Evolutionary conservation across 2,888 invertebrate species (phyloP).

Genomic region (Phragmatobia fuliginosa): DNA sequence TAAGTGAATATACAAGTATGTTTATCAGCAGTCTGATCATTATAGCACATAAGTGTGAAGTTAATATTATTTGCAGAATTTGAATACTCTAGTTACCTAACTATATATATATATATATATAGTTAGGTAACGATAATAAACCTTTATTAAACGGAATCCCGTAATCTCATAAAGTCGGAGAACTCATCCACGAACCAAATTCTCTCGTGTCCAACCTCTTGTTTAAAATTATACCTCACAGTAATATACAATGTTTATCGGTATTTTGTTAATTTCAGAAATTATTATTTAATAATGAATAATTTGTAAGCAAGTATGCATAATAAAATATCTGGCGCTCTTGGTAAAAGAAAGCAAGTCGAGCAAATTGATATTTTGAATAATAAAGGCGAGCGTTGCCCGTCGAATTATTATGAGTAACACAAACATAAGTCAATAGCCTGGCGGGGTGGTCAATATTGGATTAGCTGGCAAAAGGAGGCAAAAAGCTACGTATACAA

Average conservation of each 20-base stretch:
- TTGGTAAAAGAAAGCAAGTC: slow-evolving; percentile 74
- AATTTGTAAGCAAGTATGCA: slow-evolving; percentile 50
- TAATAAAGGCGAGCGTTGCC: slow-evolving; percentile 80
- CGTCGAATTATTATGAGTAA: slow-evolving; percentile 83
- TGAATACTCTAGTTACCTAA: not conserved
- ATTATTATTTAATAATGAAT: slow-evolving; percentile 52
- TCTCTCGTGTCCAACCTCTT: not conserved
- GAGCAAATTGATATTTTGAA: slow-evolving; percentile 85
- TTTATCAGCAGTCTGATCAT: too few relatives aligned
- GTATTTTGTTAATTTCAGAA: slow-evolving; percentile 18
- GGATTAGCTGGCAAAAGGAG: slow-evolving; percentile 86
- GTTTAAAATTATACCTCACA: not conserved
- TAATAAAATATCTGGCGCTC: slow-evolving; percentile 60
- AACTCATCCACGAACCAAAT: not conserved
- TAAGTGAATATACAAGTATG: too few relatives aligned
- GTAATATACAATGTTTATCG: slow-evolving; percentile 6
- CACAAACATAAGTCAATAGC: slow-evolving; percentile 86
- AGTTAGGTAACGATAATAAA: too few relatives aligned
- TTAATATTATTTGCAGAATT: not conserved
- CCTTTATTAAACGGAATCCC: too few relatives aligned
- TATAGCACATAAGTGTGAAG: too few relatives aligned
- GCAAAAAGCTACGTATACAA: slow-evolving; percentile 87
- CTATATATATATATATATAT: too few relatives aligned
- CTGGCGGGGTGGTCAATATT: slow-evolving; percentile 85
- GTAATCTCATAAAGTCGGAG: not conserved